These are phyloP conservation scores for Misgurnus mizolepis DNA, from an alignment of 2,113 vertebrate genomes.

Conservation along the genomic window DNA sequence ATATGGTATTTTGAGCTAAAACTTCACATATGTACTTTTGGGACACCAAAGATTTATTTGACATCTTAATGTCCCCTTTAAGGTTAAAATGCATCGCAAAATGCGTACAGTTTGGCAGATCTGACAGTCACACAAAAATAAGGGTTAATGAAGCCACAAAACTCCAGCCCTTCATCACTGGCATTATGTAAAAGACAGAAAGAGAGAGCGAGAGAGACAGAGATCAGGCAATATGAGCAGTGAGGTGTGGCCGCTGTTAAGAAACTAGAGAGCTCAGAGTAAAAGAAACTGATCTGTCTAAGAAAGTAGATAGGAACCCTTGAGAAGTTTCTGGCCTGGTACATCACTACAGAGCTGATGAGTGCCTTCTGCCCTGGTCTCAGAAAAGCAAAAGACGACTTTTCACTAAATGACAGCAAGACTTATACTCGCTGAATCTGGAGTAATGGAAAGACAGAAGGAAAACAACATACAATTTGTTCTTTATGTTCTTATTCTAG, in stretches of 20 bases:
- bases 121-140: too few species aligned
- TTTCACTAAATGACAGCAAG: neutral
- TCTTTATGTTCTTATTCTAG: too few species aligned
- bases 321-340: neutral
- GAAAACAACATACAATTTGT: neutral
- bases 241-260: constrained; percentile 18
- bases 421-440: neutral
- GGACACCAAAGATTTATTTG: too few species aligned
- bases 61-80: too few species aligned
- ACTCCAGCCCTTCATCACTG: neutral
- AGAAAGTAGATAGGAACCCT: constrained; percentile 40
- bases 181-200: neutral
- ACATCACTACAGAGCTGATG: neutral
- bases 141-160: neutral
- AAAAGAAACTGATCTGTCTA: constrained; percentile 35
- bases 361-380: neutral
- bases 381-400: neutral
- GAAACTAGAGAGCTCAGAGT: constrained; percentile 37
- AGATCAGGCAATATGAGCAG: constrained; percentile 19
- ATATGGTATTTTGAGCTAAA: too few species aligned
- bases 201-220: neutral
- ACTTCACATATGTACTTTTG: too few species aligned
- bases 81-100: too few species aligned
- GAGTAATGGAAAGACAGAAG: neutral
- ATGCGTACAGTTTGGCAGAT: too few species aligned